Conservation (phyloP, 2,888 invertebrate species). For the Calliopum simillimum region DNA sequence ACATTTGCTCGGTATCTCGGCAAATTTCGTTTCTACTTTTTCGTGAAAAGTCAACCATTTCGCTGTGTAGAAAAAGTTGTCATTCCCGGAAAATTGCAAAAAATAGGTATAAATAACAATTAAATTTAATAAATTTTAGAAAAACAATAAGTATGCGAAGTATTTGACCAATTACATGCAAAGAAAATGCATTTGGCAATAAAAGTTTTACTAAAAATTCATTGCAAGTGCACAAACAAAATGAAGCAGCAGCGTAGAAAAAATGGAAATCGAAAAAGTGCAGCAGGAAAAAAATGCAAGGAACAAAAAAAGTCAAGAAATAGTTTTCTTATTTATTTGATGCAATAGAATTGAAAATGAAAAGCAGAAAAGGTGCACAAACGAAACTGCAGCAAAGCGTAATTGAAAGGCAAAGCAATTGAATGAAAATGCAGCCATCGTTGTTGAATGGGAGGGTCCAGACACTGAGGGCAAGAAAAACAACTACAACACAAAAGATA, state of each 20-base stretch:
- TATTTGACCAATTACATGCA: no score
- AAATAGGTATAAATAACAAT: conserved; percentile 35
- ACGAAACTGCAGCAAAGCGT: conserved; percentile 8
- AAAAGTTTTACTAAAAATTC: no score
- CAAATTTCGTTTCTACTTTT: conserved; percentile 42
- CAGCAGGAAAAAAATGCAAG: conserved; percentile 1
- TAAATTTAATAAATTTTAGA: neutral
- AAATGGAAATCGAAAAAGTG: conserved; percentile 9
- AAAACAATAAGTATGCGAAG: no score
- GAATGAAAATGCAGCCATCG: no score
- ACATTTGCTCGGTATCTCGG: conserved; percentile 49
- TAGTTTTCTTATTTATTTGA: neutral
- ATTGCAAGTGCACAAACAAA: neutral
- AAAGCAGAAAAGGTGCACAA: neutral
- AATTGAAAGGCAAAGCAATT: no score
- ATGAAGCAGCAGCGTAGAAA: neutral
- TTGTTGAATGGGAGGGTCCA: no score
- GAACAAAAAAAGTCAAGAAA: neutral
- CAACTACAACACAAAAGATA: no score
- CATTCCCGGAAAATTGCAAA: conserved; percentile 33
- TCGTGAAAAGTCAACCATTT: conserved; percentile 44
- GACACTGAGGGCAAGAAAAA: no score
- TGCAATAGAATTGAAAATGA: no score
- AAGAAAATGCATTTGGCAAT: no score
- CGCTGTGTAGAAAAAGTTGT: conserved; percentile 38